phyloP scores from a whole-genome alignment of 2,888 invertebrate species.

The Ormyrus nitidulus region DNA sequence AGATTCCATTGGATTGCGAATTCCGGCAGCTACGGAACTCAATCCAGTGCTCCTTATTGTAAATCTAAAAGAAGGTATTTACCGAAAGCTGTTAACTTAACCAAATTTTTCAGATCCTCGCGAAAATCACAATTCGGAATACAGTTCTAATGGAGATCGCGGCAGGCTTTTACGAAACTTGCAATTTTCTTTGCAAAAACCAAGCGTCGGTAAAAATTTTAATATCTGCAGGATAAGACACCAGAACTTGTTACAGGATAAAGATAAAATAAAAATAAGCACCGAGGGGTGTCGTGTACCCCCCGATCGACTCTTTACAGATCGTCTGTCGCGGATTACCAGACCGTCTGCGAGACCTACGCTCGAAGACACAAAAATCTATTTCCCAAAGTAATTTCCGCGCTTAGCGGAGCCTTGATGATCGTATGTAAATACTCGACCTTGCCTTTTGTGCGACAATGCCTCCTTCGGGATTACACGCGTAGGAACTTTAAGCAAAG shows the following conservation, averaged over 20 bases:
- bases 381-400: conserved; percentile 54
- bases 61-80: conserved; percentile 57
- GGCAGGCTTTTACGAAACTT: no score
- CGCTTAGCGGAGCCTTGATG: conserved; percentile 46
- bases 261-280: no score
- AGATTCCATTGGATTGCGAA: conserved; percentile 70
- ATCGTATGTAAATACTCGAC: conserved; percentile 57
- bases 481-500: conserved; percentile 55
- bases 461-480: conserved; percentile 53
- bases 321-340: no score
- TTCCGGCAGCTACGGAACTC: conserved; percentile 69
- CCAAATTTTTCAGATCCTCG: conserved; percentile 4
- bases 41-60: conserved; percentile 68
- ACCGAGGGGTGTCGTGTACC: no score
- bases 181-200: no score
- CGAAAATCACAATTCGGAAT: no score
- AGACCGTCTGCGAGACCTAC: no score
- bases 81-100: conserved; percentile 29
- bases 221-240: no score
- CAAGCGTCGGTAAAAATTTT: no score
- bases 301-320: no score
- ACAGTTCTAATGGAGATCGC: no score
- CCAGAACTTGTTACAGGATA: no score
- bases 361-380: conserved; percentile 53
- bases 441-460: conserved; percentile 48